Evolutionary conservation across 1,140 invertebrate genomes (phyloP).

Genomic region (Thaumatotibia leucotreta): DNA sequence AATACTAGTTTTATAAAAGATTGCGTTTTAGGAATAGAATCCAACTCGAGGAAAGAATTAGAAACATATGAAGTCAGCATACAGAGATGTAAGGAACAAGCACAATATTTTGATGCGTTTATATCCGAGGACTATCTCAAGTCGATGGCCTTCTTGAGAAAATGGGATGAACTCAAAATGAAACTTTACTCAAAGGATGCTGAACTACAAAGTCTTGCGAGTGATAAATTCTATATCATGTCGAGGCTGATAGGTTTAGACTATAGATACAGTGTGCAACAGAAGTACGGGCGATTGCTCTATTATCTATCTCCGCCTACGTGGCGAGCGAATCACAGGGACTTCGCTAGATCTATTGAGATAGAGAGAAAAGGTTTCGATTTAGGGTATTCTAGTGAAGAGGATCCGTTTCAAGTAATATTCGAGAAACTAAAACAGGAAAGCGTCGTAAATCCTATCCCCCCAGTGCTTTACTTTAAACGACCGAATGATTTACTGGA

Average conservation of each 20-base stretch:
- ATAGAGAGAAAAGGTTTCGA: constrained; percentile 66
- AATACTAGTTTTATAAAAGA: constrained; percentile 75
- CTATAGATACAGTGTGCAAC: constrained; percentile 78
- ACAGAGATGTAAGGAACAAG: constrained; percentile 67
- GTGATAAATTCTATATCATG: constrained; percentile 64
- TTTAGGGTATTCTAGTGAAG: constrained; percentile 45
- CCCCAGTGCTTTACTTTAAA: constrained; percentile 77
- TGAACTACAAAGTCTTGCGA: constrained; percentile 64
- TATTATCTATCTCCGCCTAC: constrained; percentile 78
- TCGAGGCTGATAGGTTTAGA: constrained; percentile 78
- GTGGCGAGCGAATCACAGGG: constrained; percentile 72
- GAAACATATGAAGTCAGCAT: constrained; percentile 64
- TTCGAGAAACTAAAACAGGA: constrained; percentile 74
- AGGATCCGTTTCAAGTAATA: constrained; percentile 66
- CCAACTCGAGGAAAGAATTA: constrained; percentile 74
- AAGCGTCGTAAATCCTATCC: constrained; percentile 45
- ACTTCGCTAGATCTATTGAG: constrained; percentile 60
- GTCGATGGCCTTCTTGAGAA: constrained; percentile 73
- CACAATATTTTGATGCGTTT: constrained; percentile 77
- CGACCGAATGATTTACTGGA: constrained; percentile 75
- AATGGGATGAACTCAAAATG: constrained; percentile 66
- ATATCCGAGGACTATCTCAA: constrained; percentile 78
- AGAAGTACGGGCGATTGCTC: constrained; percentile 81
- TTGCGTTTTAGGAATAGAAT: constrained; percentile 76
- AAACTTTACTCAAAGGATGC: constrained; percentile 60